phyloP scores from a whole-genome alignment of 1,140 invertebrate genomes.

The Hyles euphorbiae region DNA sequence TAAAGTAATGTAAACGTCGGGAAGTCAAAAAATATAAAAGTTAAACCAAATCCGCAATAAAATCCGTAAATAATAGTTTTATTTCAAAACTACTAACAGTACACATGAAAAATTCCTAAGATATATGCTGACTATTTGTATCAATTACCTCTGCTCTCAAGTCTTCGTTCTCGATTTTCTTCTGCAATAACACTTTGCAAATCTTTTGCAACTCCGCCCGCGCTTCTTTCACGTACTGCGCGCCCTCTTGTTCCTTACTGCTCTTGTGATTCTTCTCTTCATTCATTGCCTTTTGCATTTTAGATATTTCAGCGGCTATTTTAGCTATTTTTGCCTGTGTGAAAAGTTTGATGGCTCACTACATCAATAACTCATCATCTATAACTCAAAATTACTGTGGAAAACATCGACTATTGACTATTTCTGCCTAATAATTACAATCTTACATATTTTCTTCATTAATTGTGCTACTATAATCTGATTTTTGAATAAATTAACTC shows the following conservation, averaged over 20 bases:
- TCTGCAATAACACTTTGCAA: slow-evolving; percentile 46
- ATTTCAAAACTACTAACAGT: too few species aligned
- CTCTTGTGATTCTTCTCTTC: slow-evolving; percentile 36
- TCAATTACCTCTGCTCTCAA: slow-evolving; percentile 41
- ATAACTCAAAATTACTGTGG: too few species aligned
- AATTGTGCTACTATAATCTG: too few species aligned
- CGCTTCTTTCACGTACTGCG: slow-evolving; percentile 45
- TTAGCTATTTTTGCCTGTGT: slow-evolving; percentile 36
- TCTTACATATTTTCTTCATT: too few species aligned
- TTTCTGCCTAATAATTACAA: too few species aligned
- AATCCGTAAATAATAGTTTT: too few species aligned
- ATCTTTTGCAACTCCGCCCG: slow-evolving; percentile 53
- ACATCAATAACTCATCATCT: not conserved
- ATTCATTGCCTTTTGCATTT: slow-evolving; percentile 29
- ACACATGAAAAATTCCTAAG: too few species aligned
- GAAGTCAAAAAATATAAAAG: too few species aligned
- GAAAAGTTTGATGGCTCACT: slow-evolving; percentile 4
- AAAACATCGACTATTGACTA: too few species aligned
- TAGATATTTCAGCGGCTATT: slow-evolving; percentile 27
- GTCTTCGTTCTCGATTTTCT: slow-evolving; percentile 57
- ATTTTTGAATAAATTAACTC: slow-evolving; percentile 13
- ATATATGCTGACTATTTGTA: too few species aligned
- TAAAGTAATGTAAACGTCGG: too few species aligned
- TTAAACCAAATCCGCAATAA: too few species aligned
- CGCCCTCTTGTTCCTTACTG: slow-evolving; percentile 43